Evolutionary conservation across 2,888 invertebrate species (phyloP).

Genomic region (Patella ulyssiponensis): DNA sequence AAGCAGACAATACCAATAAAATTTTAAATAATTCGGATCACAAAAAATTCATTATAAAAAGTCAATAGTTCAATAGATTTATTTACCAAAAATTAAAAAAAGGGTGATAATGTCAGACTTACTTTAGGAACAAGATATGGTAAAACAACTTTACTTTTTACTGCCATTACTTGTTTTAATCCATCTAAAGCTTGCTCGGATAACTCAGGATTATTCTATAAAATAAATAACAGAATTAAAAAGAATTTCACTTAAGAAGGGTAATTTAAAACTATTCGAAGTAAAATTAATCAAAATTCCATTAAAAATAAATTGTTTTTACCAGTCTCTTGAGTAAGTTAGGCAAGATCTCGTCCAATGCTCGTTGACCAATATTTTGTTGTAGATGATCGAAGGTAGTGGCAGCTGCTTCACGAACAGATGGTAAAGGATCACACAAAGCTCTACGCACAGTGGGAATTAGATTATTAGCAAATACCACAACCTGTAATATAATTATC

Average conservation of each 20-base stretch:
- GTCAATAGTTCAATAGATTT: too few species aligned
- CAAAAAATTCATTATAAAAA: too few species aligned
- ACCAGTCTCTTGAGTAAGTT: slow-evolving; percentile 86
- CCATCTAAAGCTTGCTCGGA: slow-evolving; percentile 96
- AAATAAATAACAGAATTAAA: slow-evolving; percentile 14
- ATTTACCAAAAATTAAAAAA: too few species aligned
- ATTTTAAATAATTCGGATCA: too few species aligned
- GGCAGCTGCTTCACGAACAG: slow-evolving; percentile 93
- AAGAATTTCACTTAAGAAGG: neutral
- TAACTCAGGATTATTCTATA: slow-evolving; percentile 81
- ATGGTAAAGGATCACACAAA: slow-evolving; percentile 91
- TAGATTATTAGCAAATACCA: slow-evolving; percentile 88
- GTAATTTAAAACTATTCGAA: neutral
- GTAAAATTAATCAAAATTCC: neutral
- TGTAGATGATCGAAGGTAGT: slow-evolving; percentile 97
- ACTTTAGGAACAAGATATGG: slow-evolving; percentile 91
- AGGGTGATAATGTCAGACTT: slow-evolving; percentile 6
- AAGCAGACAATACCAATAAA: too few species aligned
- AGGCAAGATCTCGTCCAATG: slow-evolving; percentile 96
- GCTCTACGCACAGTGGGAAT: slow-evolving; percentile 93
- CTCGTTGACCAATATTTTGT: slow-evolving; percentile 91
- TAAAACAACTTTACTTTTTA: slow-evolving; percentile 94
- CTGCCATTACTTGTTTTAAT: slow-evolving; percentile 95
- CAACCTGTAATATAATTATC: slow-evolving; percentile 63
- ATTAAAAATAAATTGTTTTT: slow-evolving; percentile 16